These are phyloP conservation scores for Leucosticte australis DNA, from an alignment of 2,113 vertebrate genomes.

Conservation along the genomic window DNA sequence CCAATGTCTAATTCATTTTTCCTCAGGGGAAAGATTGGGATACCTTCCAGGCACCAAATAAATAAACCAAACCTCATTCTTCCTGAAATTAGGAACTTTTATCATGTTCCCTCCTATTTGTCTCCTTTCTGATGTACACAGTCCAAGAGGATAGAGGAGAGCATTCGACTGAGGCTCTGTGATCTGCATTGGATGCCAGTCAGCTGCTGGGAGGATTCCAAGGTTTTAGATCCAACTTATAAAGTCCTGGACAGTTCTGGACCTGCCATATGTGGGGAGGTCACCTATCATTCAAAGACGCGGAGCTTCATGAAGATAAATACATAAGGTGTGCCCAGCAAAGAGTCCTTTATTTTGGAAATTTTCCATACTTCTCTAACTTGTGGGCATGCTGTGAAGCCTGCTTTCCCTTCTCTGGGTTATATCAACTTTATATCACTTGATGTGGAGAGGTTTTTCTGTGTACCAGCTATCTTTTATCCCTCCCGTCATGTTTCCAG, in stretches of 20 bases:
- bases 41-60: not conserved
- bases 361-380: not conserved
- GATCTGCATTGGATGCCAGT: not conserved
- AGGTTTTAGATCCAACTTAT: not conserved
- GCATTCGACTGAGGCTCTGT: not conserved
- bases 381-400: not conserved
- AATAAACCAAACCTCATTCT: not conserved
- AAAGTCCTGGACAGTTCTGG: not conserved
- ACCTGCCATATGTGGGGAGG: not conserved
- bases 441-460: not conserved
- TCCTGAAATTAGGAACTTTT: not conserved
- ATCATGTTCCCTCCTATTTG: not conserved
- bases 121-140: not conserved
- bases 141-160: not conserved
- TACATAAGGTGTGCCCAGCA: not conserved
- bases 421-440: not conserved
- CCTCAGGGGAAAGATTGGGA: not conserved
- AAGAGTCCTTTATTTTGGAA: not conserved
- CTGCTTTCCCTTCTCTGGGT: not conserved
- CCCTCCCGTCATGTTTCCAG: not conserved
- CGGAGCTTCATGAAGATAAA: not conserved
- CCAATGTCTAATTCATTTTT: not conserved
- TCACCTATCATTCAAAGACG: not conserved
- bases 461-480: not conserved
- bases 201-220: not conserved